Base-by-base conservation (phyloP, 2,797 vertebrate genomes). In the Sebastolobus altivelis region DNA sequence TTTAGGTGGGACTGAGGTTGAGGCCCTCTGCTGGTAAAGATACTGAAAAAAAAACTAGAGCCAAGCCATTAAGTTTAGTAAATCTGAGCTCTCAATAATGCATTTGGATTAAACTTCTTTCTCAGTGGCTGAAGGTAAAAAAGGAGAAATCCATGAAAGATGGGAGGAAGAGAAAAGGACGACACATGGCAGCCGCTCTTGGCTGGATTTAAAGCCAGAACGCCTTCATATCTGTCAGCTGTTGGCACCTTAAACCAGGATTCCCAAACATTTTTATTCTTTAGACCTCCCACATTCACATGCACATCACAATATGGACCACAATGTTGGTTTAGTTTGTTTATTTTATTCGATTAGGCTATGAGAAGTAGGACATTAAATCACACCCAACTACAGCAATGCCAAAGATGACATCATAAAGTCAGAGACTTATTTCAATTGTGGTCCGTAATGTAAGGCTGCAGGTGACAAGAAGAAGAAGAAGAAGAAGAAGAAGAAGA, bases 21-120 rank as follows among this genome's bases (percentile, higher is more conserved):
- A 55, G 55, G 75, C 75, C 80, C 74, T 70, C 71, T 81, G 58
- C 73, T 46, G 72, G 52, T 49, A 18, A 43, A 66, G 33, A 6
- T 31, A 7, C 65, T 60, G 70, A 43, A 20, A 49, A 59, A 73
- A 81, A 58, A 78, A 22, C 14, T 56, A 5, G 58, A 71, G 56
- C 40, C 9, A 33, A 72, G 27, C 1, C 18, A 27, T 31, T 4
- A 18, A 52, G 11, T 18, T 49, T 1, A 18, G 1, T 56, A 27
- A n/a, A 49, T 29, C 11, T 31, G 13, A 62, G 56, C 40, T 58
- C 12, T 22, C 18, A 59, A 35, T 4, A 29, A 6, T 63, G 9
- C 33, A 12, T 25, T 59, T 46, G 13, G 13, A 33, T 58, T 38
- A 11, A 16, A 65, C 58, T 29, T 65, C 27, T 58, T 31, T 33